Percentiles rank a stretch among this genome's conserved stretches.
Evolutionary conservation across 2,888 invertebrate species (phyloP).

Genomic region (Leptinotarsa haldemani): DNA sequence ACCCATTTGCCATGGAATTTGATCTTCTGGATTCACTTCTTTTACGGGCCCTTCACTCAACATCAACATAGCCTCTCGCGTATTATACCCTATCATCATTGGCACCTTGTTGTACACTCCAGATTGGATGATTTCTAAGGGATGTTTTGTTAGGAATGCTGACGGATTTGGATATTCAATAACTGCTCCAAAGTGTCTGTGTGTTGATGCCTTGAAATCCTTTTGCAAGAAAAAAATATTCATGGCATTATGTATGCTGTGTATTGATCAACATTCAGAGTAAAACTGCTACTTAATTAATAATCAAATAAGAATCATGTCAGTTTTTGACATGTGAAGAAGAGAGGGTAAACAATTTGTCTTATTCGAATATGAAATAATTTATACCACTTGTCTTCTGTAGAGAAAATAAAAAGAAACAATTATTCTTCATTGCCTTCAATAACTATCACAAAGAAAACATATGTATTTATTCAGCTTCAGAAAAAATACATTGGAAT

Average conservation of each 20-base stretch:
- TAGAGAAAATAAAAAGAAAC: too few relatives aligned
- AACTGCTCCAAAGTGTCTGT: slow-evolving; percentile 18
- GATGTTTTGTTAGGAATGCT: slow-evolving; percentile 56
- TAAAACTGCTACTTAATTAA: too few relatives aligned
- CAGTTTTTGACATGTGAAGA: too few relatives aligned
- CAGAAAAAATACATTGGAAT: too few relatives aligned
- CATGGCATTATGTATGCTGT: not conserved
- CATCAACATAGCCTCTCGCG: slow-evolving; percentile 49
- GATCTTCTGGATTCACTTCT: slow-evolving; percentile 39
- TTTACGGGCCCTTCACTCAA: not conserved
- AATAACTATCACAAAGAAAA: too few relatives aligned
- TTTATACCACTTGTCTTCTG: too few relatives aligned
- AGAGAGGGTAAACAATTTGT: too few relatives aligned
- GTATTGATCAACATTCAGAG: too few relatives aligned
- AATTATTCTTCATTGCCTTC: too few relatives aligned
- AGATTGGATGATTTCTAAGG: slow-evolving; percentile 54
- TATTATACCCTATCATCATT: slow-evolving; percentile 58
- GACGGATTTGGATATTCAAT: slow-evolving; percentile 30
- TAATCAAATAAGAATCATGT: too few relatives aligned
- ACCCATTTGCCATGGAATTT: slow-evolving; percentile 49
- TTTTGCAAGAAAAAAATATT: not conserved
- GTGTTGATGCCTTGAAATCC: not conserved
- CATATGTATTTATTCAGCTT: too few relatives aligned
- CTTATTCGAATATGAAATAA: too few relatives aligned
- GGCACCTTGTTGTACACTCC: slow-evolving; percentile 60